A percentile compares a stretch with the other conserved stretches of the same genome.
Evolutionary conservation across 2,113 vertebrate genomes (phyloP).

Genomic region (Amblyopsis rosae): DNA sequence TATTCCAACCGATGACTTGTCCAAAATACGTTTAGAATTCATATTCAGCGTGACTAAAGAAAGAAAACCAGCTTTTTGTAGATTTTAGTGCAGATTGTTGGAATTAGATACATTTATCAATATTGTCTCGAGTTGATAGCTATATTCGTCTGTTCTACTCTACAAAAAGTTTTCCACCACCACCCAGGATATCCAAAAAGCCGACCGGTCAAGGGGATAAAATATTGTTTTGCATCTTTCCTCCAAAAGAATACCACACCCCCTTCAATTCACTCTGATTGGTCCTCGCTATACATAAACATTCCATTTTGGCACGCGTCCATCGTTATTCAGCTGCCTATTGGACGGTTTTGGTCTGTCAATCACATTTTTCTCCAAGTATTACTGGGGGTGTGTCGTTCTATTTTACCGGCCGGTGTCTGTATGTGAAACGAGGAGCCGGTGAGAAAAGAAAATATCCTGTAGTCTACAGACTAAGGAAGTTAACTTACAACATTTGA

Average conservation of each 20-base stretch:
- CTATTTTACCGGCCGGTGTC: slow-evolving; percentile 78
- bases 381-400: slow-evolving; percentile 61
- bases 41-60: slow-evolving; percentile 74
- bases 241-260: slow-evolving; percentile 74
- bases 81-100: slow-evolving; percentile 64
- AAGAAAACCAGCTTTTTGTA: slow-evolving; percentile 67
- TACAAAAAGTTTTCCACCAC: slow-evolving; percentile 58
- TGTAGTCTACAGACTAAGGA: background rate
- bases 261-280: slow-evolving; percentile 68
- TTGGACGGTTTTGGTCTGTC: slow-evolving; percentile 58
- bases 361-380: slow-evolving; percentile 40
- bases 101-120: slow-evolving; percentile 76
- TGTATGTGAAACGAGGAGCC: slow-evolving; percentile 17
- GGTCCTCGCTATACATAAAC: slow-evolving; percentile 70
- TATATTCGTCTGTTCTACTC: slow-evolving; percentile 50
- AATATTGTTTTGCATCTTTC: slow-evolving; percentile 81
- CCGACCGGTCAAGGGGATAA: slow-evolving; percentile 73
- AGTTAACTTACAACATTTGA: background rate
- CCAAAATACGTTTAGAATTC: slow-evolving; percentile 77
- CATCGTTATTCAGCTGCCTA: slow-evolving; percentile 49
- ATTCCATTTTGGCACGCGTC: slow-evolving; percentile 77
- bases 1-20: slow-evolving; percentile 63
- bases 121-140: slow-evolving; percentile 57
- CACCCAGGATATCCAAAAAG: slow-evolving; percentile 61
- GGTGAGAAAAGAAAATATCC: background rate